Percentiles rank a stretch among this genome's conserved stretches.
phyloP scores from a whole-genome alignment of 2,113 vertebrate species.

The Thunnus maccoyii region DNA sequence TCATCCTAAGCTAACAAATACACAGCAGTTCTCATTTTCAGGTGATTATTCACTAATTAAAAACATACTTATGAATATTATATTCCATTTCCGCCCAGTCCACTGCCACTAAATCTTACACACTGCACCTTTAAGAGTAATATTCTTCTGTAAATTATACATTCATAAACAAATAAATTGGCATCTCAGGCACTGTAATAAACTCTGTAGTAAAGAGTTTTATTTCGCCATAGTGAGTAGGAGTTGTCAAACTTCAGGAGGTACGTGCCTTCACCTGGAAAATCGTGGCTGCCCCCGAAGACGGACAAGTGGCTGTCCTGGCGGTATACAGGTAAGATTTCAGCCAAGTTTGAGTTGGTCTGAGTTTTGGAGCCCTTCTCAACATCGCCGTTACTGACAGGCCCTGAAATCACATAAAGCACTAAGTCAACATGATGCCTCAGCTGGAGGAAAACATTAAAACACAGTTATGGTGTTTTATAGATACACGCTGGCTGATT shows the following conservation, averaged over 20 bases:
- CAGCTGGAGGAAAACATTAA: neutral
- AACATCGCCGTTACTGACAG: conserved; percentile 90
- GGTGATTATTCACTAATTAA: too few relatives aligned
- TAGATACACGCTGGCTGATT: neutral
- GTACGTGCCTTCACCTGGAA: conserved; percentile 97
- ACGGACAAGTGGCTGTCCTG: conserved; percentile 95
- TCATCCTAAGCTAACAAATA: too few relatives aligned
- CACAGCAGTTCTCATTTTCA: too few relatives aligned
- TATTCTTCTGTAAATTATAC: conserved; percentile 65
- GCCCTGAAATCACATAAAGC: conserved; percentile 79
- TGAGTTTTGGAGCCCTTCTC: conserved; percentile 92
- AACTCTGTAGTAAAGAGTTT: conserved; percentile 97
- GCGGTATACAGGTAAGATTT: conserved; percentile 94
- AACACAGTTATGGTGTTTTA: neutral
- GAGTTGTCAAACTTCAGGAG: conserved; percentile 99
- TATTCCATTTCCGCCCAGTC: too few relatives aligned
- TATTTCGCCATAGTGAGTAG: conserved; percentile 97
- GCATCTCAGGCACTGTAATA: conserved; percentile 90
- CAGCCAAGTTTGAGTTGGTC: conserved; percentile 89
- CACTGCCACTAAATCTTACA: too few relatives aligned
- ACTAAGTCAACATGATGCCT: conserved; percentile 33
- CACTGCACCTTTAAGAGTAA: conserved; percentile 30
- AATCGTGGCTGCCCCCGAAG: conserved; percentile 94
- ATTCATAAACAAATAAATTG: conserved; percentile 61
- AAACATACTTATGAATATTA: too few relatives aligned